phyloP scores from a whole-genome alignment of 2,797 vertebrate genomes.

The Sebastes matsubarae region DNA sequence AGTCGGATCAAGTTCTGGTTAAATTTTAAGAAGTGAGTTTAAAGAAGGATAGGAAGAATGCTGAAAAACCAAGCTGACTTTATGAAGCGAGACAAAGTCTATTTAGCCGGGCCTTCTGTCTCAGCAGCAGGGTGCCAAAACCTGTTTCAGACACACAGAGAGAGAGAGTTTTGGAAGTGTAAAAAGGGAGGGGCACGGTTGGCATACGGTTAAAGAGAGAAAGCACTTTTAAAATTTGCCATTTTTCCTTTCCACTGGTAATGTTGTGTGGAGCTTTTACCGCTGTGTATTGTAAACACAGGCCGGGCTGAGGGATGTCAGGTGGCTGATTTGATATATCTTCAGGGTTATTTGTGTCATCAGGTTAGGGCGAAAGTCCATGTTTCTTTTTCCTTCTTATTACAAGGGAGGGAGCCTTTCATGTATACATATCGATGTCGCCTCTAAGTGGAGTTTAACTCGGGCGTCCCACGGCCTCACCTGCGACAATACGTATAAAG shows the following conservation, averaged over 20 bases:
- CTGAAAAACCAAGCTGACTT: slow-evolving; percentile 43
- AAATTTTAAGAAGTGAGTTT: slow-evolving; percentile 19
- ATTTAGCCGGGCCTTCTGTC: slow-evolving; percentile 63
- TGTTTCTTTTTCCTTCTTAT: slow-evolving; percentile 13
- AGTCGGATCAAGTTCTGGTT: slow-evolving; percentile 42
- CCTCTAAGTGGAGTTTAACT: slow-evolving; percentile 47
- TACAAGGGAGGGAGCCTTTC: slow-evolving; percentile 1
- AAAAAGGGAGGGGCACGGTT: slow-evolving; percentile 34
- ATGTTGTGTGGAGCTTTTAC: neutral
- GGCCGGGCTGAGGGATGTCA: neutral
- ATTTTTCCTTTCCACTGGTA: slow-evolving; percentile 6
- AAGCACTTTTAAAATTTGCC: slow-evolving; percentile 3
- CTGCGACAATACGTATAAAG: slow-evolving; percentile 48
- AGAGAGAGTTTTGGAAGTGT: slow-evolving; percentile 17
- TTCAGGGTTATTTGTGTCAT: slow-evolving; percentile 16
- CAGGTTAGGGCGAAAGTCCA: slow-evolving; percentile 10
- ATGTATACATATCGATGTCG: slow-evolving; percentile 51
- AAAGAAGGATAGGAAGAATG: slow-evolving; percentile 13
- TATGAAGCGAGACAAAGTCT: slow-evolving; percentile 54
- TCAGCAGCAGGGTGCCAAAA: slow-evolving; percentile 62
- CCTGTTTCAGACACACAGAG: slow-evolving; percentile 47
- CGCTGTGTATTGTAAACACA: slow-evolving; percentile 9
- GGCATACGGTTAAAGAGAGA: slow-evolving; percentile 10
- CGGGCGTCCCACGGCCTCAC: slow-evolving; percentile 1
- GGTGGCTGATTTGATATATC: neutral